Percentiles rank a stretch among this genome's conserved stretches.
phyloP scores from a whole-genome alignment of 2,888 invertebrate species.

The Chelonus formosanus region DNA sequence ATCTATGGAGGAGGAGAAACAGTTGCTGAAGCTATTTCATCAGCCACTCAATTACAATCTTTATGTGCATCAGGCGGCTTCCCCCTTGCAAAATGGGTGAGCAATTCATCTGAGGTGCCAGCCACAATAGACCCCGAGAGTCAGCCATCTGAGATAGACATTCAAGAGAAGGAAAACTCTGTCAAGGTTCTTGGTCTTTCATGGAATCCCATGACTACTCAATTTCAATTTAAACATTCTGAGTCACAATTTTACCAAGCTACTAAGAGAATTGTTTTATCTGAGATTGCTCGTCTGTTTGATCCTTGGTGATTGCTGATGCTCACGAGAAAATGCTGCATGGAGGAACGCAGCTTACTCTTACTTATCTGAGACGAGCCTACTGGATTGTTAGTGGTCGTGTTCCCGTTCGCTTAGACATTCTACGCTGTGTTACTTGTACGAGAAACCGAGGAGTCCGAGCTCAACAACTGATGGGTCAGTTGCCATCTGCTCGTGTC shows the following conservation, averaged over 20 bases:
- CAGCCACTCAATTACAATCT: neutral
- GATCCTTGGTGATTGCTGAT: slow-evolving; percentile 30
- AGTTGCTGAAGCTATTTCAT: neutral
- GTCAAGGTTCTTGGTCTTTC: neutral
- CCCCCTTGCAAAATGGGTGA: slow-evolving; percentile 26
- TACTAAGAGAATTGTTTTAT: slow-evolving; percentile 5
- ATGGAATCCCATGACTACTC: neutral
- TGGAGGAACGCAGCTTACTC: slow-evolving; percentile 32
- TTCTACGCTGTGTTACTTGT: slow-evolving; percentile 31
- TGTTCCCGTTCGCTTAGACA: slow-evolving; percentile 22
- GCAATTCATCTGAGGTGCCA: neutral
- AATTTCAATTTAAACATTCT: neutral
- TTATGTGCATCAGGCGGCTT: slow-evolving; percentile 35
- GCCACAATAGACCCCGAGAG: too few species aligned
- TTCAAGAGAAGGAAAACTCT: neutral
- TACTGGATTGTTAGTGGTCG: slow-evolving; percentile 36
- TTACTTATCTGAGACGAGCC: slow-evolving; percentile 11
- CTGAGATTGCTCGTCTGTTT: slow-evolving; percentile 1
- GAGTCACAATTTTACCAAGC: neutral
- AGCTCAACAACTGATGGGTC: slow-evolving; percentile 47
- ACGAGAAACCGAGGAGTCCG: neutral
- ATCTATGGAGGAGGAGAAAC: slow-evolving; percentile 25
- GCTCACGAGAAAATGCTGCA: slow-evolving; percentile 31
- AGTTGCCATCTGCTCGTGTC: slow-evolving; percentile 42
- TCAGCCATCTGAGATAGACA: too few species aligned